phyloP scores from a whole-genome alignment of 2,888 invertebrate genomes.

The Blera fallax region DNA sequence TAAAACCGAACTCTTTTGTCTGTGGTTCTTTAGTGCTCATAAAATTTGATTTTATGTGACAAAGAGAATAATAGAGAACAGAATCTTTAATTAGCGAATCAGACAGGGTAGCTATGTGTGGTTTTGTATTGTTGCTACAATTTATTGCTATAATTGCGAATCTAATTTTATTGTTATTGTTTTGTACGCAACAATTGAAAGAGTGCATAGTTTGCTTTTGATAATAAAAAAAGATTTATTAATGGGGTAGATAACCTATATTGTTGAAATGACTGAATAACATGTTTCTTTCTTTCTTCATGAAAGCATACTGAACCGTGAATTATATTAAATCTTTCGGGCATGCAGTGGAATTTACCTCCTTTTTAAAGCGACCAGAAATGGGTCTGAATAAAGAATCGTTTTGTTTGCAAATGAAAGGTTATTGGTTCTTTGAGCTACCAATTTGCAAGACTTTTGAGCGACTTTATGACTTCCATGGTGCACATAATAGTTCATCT shows the following conservation, averaged over 20 bases:
- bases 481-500: no score
- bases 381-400: no score
- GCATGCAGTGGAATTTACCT: no score
- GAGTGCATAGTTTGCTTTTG: neutral
- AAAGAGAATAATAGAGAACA: neutral
- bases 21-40: neutral
- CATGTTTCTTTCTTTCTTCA: neutral
- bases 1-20: neutral
- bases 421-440: no score
- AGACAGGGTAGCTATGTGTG: neutral
- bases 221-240: neutral
- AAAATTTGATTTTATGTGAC: neutral
- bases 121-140: neutral
- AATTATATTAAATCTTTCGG: neutral
- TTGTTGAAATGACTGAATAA: neutral
- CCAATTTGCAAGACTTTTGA: no score
- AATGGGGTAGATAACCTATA: neutral
- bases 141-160: neutral
- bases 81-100: neutral
- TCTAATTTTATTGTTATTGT: neutral
- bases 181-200: neutral
- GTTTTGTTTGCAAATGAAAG: no score
- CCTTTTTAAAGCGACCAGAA: no score
- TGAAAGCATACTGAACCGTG: neutral
- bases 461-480: no score